Base-by-base conservation (phyloP, 1,140 invertebrate genomes). In the Lasioglossum baleicum region DNA sequence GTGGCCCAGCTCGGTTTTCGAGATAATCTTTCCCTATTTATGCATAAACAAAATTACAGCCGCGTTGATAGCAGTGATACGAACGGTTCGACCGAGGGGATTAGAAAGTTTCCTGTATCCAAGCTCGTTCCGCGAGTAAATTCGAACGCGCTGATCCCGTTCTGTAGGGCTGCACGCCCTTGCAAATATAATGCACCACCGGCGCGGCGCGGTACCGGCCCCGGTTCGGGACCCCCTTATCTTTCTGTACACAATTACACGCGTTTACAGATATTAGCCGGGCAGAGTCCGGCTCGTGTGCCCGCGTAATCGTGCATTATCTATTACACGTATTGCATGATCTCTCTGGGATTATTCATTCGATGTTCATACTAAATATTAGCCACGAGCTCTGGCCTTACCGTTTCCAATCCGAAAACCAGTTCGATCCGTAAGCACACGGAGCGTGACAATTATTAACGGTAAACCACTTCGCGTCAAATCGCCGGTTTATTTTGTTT, bases 101-200 rank as follows among this genome's bases (percentile, higher is more conserved):
- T 63, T 40, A 40, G 61, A 40, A 63, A 17, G 26, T 63, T 40
- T 63, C 31, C 15, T 15, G 60, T 35, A 63, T 35, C 31, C 35
- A 40, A 20, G 31, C 60, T 0, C 26, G 26, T 31, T 64, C 35
- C 17, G 7, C 7, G 20, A 40, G 15, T 20, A 64, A 64, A 40
- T 64, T 40, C 63, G 1, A 15, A 7, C 15, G 5, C n/a, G 63
- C 8, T 65, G 35, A 65, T 65, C 40, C 63, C 10, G 40, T 65
- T 65, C 20, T 7, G 17, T 10, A 11, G 10, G 40, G 0, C 35
- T 42, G 20, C 4, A 35, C 35, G 42, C n/a, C 20, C 35, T 42
- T 65, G 63, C 63, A 65, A 65, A 42, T 42, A 42, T 65, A 64
- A 64, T 20, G 15, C 63, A 40, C 35, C 63, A 64, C 26, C 63